phyloP scores from a whole-genome alignment of 2,888 invertebrate species.

The Netelia virgata region DNA sequence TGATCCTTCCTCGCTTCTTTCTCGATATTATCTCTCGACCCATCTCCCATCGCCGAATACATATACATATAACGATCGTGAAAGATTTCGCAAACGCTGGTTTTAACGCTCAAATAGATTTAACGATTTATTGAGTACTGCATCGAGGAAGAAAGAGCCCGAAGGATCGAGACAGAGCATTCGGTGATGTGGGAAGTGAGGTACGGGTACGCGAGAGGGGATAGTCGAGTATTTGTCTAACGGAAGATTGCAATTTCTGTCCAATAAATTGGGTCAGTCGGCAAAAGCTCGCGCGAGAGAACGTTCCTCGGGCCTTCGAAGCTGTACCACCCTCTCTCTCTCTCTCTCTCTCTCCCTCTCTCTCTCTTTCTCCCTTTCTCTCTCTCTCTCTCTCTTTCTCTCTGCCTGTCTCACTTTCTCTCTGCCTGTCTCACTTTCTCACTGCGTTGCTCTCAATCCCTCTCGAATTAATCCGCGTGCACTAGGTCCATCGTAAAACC shows the following conservation, averaged over 20 bases:
- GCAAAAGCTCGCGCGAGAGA: slow-evolving; percentile 58
- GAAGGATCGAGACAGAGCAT: background rate
- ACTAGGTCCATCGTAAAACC: slow-evolving; percentile 61
- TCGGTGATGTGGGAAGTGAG: slow-evolving; percentile 15
- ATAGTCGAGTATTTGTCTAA: slow-evolving; percentile 52
- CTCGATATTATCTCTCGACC: slow-evolving; percentile 14
- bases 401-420: background rate
- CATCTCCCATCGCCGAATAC: background rate
- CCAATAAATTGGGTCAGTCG: slow-evolving; percentile 66
- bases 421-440: background rate
- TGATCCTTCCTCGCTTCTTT: background rate
- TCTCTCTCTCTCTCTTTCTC: slow-evolving; percentile 16
- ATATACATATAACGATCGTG: background rate
- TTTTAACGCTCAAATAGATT: slow-evolving; percentile 34
- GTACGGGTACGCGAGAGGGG: background rate
- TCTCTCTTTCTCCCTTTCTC: slow-evolving; percentile 10
- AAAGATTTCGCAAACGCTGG: slow-evolving; percentile 20
- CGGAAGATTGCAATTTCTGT: slow-evolving; percentile 65
- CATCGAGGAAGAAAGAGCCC: background rate
- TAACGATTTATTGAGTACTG: slow-evolving; percentile 24
- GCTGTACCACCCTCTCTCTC: slow-evolving; percentile 23
- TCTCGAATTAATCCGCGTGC: slow-evolving; percentile 58
- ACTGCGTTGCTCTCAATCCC: slow-evolving; percentile 22
- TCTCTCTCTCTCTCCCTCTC: slow-evolving; percentile 6
- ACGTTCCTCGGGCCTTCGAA: slow-evolving; percentile 31